Evolutionary conservation across 2,113 vertebrate genomes (phyloP).

Genomic region (Plotosus lineatus): DNA sequence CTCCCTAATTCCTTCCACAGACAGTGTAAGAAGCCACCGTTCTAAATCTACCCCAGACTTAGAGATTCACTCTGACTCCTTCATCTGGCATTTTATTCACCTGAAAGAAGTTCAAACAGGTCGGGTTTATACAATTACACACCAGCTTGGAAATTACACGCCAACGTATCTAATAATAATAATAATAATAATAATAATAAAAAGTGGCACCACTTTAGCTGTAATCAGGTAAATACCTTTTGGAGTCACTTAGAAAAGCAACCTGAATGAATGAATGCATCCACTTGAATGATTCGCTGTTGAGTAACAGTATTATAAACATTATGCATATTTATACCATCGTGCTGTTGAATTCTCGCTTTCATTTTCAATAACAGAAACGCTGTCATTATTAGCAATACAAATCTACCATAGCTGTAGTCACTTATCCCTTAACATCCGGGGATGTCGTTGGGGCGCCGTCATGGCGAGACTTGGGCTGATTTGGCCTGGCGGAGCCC

Average conservation of each 20-base stretch:
- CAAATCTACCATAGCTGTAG: too few relatives aligned
- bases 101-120: constrained; percentile 6
- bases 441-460: too few relatives aligned
- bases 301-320: neutral
- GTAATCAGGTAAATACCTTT: neutral
- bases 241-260: neutral
- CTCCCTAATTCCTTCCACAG: constrained; percentile 48
- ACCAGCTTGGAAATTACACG: constrained; percentile 7
- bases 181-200: too few relatives aligned
- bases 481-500: too few relatives aligned
- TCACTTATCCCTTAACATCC: too few relatives aligned
- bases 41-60: neutral
- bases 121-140: constrained; percentile 25
- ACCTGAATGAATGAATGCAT: neutral
- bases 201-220: neutral
- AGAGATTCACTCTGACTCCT: neutral
- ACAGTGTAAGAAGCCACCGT: constrained; percentile 1
- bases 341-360: too few relatives aligned
- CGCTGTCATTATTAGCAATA: too few relatives aligned
- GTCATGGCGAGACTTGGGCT: too few relatives aligned
- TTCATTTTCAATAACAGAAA: too few relatives aligned
- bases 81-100: neutral
- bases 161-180: neutral
- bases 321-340: too few relatives aligned
- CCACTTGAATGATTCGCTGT: neutral